Conservation (phyloP, 1,140 invertebrate genomes). For the Lucilia cuprina region DNA sequence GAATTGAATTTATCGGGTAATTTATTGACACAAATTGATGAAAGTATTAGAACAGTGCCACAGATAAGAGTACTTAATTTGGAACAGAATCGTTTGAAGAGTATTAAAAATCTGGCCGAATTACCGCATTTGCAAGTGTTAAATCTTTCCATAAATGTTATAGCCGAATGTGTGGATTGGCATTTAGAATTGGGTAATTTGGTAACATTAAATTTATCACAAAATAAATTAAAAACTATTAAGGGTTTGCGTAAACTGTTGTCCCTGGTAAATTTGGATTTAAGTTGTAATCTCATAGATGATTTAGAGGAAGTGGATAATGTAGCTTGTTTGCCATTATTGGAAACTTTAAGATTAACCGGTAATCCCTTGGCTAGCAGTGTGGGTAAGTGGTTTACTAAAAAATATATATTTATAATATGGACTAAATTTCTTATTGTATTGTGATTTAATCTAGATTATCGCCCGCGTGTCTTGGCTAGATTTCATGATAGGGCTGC, state of each 20-base stretch:
- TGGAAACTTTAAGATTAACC: conserved; percentile 84
- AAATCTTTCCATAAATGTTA: conserved; percentile 80
- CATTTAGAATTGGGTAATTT: conserved; percentile 89
- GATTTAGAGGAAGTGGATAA: conserved; percentile 83
- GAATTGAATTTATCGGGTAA: conserved; percentile 82
- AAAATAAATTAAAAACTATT: conserved; percentile 81
- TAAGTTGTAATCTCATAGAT: conserved; percentile 84
- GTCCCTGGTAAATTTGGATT: conserved; percentile 82
- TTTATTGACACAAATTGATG: conserved; percentile 78
- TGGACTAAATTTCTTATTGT: not conserved
- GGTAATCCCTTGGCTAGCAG: conserved; percentile 85
- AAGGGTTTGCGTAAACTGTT: conserved; percentile 83
- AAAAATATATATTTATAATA: not conserved
- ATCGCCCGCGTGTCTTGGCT: conserved; percentile 87
- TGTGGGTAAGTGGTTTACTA: conserved; percentile 48
- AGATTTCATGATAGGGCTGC: conserved; percentile 79
- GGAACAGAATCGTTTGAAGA: conserved; percentile 77
- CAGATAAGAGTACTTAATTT: conserved; percentile 77
- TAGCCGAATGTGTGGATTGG: conserved; percentile 74
- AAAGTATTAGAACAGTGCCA: conserved; percentile 80
- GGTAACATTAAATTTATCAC: conserved; percentile 83
- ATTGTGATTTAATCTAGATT: conserved; percentile 71
- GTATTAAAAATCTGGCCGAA: conserved; percentile 79
- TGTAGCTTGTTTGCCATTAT: conserved; percentile 81
- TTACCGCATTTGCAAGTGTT: conserved; percentile 79